phyloP scores from a whole-genome alignment of 1,140 invertebrate species.

The Drosophila kepulauana region DNA sequence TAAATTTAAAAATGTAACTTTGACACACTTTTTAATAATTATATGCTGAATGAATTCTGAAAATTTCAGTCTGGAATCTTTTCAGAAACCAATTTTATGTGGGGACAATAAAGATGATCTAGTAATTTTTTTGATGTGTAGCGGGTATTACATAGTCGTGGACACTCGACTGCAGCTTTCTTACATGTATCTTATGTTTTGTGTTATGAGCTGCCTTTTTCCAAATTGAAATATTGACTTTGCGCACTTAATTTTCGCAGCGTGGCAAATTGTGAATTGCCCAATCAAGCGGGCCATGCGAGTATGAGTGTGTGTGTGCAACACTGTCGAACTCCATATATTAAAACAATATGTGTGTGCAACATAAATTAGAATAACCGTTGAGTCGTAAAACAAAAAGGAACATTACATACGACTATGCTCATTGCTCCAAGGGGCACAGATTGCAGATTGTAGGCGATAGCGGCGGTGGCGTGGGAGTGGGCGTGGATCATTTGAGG shows the following conservation, averaged over 20 bases:
- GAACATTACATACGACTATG: slow-evolving; percentile 34
- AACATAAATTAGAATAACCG: slow-evolving; percentile 79
- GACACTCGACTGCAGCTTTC: no score
- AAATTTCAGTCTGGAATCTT: no score
- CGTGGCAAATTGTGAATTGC: slow-evolving; percentile 76
- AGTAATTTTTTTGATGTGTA: no score
- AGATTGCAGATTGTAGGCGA: slow-evolving; percentile 19
- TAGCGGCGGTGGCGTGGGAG: slow-evolving; percentile 14
- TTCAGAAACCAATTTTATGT: no score
- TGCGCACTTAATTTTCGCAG: slow-evolving; percentile 77
- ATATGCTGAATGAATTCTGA: no score
- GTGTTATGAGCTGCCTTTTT: slow-evolving; percentile 33
- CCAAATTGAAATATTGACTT: slow-evolving; percentile 81
- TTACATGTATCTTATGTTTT: slow-evolving; percentile 13
- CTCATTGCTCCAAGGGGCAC: slow-evolving; percentile 14
- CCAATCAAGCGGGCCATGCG: slow-evolving; percentile 55
- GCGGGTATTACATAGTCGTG: no score
- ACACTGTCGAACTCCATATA: slow-evolving; percentile 17
- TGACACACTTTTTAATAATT: no score
- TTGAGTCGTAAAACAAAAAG: slow-evolving; percentile 56
- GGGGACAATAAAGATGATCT: no score
- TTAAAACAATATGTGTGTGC: slow-evolving; percentile 62
- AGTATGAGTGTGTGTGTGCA: slow-evolving; percentile 27
- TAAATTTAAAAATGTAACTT: no score
- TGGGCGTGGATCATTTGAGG: slow-evolving; percentile 47